Base-by-base conservation (phyloP, 2,113 vertebrate species). In the Ranitomeya imitator region DNA sequence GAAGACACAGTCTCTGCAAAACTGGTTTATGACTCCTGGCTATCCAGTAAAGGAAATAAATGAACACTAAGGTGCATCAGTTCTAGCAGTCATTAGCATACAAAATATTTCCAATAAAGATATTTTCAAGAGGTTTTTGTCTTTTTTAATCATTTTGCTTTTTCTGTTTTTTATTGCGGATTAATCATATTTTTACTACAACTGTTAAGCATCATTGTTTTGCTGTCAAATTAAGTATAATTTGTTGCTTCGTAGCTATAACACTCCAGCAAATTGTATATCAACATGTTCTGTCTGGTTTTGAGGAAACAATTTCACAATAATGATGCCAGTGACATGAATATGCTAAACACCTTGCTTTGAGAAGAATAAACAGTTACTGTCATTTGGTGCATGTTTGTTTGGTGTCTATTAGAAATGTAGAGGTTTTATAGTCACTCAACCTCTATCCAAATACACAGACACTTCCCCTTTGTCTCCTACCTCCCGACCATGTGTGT, bases 1-100 rank as follows among this genome's bases (percentile, higher is more conserved):
- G 95, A 99, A 93, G 98, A 99, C 91, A 94, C 96, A 0, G 96
- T 97, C 11, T 94, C 97, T 86, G 98, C 97, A 57, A 96, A 98
- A 91, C 93, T 99, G 15, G 95, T 99, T 51, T 97, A 96, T 69
- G 96, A 99, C 1, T 94, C 94, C 0, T 99, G 97, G 97, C 95
- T 94, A 61, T 94, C 93, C 86, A 89, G 91, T 74, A 94, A 93
- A 76, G 94, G 13, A 93, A 88, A 87, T 80, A 80, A 80, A 57
- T 37, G 26, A 26, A 7, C n/a, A 18, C 54, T 55, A 57, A 79
- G 13, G 12, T 79, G 15, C 51, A 13, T 55, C 14, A 19, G 10
- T 14, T 79, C 12, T 79, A 26, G n/a, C 14, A 59, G 55, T 55
- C 15, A 54, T 78, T 13, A 73, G 14, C 15, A 45, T 76, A 51